These are phyloP conservation scores for Drosophila algonquin DNA, from an alignment of 2,888 invertebrate species.

Conservation along the genomic window DNA sequence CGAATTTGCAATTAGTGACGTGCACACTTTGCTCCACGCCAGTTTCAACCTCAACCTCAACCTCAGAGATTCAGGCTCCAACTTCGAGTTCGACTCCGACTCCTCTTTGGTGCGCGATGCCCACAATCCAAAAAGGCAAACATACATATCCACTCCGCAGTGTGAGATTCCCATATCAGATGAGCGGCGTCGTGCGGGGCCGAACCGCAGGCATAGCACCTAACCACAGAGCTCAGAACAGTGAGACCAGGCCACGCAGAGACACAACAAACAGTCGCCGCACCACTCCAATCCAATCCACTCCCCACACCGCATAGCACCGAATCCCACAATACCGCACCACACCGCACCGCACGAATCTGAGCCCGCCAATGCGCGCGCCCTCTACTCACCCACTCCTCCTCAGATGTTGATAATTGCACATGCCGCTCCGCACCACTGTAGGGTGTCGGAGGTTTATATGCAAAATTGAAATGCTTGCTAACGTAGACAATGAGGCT, in stretches of 20 bases:
- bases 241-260: constrained; percentile 34
- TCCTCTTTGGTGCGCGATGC: constrained; percentile 32
- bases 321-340: constrained; percentile 9
- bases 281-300: constrained; percentile 9
- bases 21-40: constrained; percentile 70
- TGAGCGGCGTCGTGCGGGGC: constrained; percentile 54
- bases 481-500: constrained; percentile 34
- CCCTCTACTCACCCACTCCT: constrained; percentile 15
- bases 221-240: constrained; percentile 50
- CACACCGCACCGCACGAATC: constrained; percentile 31
- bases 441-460: constrained; percentile 30
- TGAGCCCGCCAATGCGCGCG: constrained; percentile 24
- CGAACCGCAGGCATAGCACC: constrained; percentile 62
- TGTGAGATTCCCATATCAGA: constrained; percentile 72
- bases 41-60: constrained; percentile 20
- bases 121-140: constrained; percentile 46
- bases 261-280: constrained; percentile 40
- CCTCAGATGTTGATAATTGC: constrained; percentile 48
- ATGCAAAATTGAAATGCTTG: constrained; percentile 52
- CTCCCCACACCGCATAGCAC: constrained; percentile 7
- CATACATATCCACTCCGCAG: constrained; percentile 52
- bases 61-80: constrained; percentile 14
- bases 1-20: constrained; percentile 82
- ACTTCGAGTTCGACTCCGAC: constrained; percentile 8
- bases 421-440: constrained; percentile 33